Evolutionary conservation across 2,888 invertebrate species (phyloP).

Genomic region (Enchytraeus crypticus): DNA sequence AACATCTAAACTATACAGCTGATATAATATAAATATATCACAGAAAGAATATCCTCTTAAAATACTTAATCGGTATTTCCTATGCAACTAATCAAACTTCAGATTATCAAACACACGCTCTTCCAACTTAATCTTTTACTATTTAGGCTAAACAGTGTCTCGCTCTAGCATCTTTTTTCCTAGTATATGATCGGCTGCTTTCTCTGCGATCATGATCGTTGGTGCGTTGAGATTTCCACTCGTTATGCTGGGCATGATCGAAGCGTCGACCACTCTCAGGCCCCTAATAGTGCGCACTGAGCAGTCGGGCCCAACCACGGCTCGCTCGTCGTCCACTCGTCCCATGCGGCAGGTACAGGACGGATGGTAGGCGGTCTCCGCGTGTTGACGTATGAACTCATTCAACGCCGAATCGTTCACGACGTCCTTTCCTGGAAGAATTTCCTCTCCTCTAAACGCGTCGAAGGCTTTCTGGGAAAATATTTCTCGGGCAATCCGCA

Average conservation of each 20-base stretch:
- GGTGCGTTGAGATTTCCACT: slow-evolving; percentile 63
- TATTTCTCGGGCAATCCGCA: slow-evolving; percentile 41
- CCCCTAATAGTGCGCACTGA: slow-evolving; percentile 54
- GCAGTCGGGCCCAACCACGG: slow-evolving; percentile 61
- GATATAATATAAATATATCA: neutral
- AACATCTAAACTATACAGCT: neutral
- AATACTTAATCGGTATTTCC: no score
- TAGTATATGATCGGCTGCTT: slow-evolving; percentile 51
- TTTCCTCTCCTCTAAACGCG: slow-evolving; percentile 31
- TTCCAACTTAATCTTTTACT: no score
- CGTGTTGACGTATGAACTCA: slow-evolving; percentile 40
- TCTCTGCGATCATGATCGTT: slow-evolving; percentile 53
- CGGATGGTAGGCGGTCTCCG: slow-evolving; percentile 65
- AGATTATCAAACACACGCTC: no score
- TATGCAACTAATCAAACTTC: no score
- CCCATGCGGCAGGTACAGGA: slow-evolving; percentile 72
- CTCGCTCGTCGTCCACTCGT: slow-evolving; percentile 45
- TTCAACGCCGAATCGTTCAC: slow-evolving; percentile 45
- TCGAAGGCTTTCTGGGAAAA: slow-evolving; percentile 46
- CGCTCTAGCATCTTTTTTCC: no score
- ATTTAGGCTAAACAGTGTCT: no score
- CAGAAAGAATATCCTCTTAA: neutral
- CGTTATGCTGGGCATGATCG: slow-evolving; percentile 67
- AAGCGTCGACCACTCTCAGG: slow-evolving; percentile 69
- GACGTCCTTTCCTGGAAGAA: slow-evolving; percentile 19